Evolutionary conservation across 2,113 vertebrate species (phyloP), one percentile per base, ranked within the genome.

Genomic region (Poecile atricapillus): DNA sequence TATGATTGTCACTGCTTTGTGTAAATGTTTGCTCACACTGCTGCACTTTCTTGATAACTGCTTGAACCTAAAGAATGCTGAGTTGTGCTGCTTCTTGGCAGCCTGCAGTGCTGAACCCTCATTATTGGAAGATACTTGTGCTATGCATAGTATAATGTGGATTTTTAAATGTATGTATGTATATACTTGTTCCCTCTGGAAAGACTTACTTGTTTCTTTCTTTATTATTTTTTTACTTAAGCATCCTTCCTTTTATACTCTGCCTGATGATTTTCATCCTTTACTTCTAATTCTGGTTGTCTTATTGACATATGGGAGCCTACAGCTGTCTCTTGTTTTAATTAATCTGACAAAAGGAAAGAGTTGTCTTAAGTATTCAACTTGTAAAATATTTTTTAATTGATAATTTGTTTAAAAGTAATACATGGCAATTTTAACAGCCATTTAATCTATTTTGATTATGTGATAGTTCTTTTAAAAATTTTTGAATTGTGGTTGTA

Each of bases 1-100:
- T 89, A 8, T 1, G 31, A 25, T 21, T 70, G 33, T 55, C 91
- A 84, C 93, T 79, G 94, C 95, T 93, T 67, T 64, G 44, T 65
- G 23, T 76, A 41, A n/a, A 23, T 47, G 52, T 93, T 74, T 93
- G 95, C 89, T 95, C 87, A 73, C 93, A 2, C 55, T 82, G 92
- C 87, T 88, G 87, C 77, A 76, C 83, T 41, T 60, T 46, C 63
- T 67, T 1, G 1, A 0, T 41, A 79, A 52, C 70, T 89, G 73
- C 77, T 68, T 90, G 68, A 69, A 81, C 52, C 24, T 58, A 14
- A 41, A 1, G 9, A 92, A 64, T 58, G 69, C 89, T 35, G 41
- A 85, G 8, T 46, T 79, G 16, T 91, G 84, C 78, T 64, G n/a
- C 28, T 62, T 60, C 22, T 59, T 35, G 80, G 53, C 75, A 83